These are phyloP conservation scores for Crotalus horridus DNA, from an alignment of 2,113 vertebrate species.

Conservation along the genomic window DNA sequence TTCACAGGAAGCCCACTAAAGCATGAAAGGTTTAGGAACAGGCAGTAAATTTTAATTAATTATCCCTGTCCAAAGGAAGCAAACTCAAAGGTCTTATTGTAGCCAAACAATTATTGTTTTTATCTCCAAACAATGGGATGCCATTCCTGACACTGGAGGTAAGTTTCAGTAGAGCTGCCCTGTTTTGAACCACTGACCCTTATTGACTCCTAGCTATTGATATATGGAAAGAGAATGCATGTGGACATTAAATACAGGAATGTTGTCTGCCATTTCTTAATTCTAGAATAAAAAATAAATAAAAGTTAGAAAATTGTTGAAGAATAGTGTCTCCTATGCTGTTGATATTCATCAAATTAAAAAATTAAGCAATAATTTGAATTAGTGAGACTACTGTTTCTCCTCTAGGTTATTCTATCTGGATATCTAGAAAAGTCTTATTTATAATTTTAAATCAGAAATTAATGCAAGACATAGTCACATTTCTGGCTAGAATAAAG, in stretches of 20 bases:
- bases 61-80: conserved; percentile 51
- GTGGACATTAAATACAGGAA: conserved; percentile 51
- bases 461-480: neutral
- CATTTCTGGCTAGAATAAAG: neutral
- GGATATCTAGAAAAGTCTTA: neutral
- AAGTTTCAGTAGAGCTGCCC: conserved; percentile 38
- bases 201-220: conserved; percentile 1
- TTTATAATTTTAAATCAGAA: neutral
- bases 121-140: conserved; percentile 50
- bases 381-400: neutral
- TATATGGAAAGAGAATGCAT: conserved; percentile 21
- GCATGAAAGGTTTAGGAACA: conserved; percentile 44
- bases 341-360: conserved; percentile 30
- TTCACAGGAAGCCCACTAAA: conserved; percentile 53
- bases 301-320: conserved; percentile 51
- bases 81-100: conserved; percentile 62
- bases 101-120: conserved; percentile 73
- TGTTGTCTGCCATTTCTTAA: conserved; percentile 43
- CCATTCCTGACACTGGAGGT: conserved; percentile 37
- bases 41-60: conserved; percentile 69
- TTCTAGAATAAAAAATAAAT: conserved; percentile 45
- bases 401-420: neutral
- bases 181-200: conserved; percentile 10
- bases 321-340: conserved; percentile 39
- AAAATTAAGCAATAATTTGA: neutral